Base-by-base conservation (phyloP, 1,140 invertebrate species). In the Cotesia chilonis region DNA sequence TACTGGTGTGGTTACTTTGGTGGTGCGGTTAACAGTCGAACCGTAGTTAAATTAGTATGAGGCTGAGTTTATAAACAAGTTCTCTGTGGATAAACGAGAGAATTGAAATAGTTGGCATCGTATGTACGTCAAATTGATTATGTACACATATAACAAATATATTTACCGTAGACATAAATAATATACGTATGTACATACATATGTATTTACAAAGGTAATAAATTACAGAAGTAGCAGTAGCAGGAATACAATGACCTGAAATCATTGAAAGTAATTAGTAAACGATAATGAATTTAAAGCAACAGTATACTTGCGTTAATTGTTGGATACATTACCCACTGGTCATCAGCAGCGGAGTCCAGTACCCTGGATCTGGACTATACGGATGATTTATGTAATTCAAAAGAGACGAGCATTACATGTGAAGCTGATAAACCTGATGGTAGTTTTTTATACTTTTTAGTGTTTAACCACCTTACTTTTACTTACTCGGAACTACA, bases 401-500 rank as follows among this genome's bases (percentile, higher is more conserved):
- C 51, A 70, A 71, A 74, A 70, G 59, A 68, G 68, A 70, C 71
- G 70, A 81, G 68, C 35, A 14, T 59, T 59, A n/a, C 55, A 63
- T 75, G 74, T 60, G 74, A 70, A 78, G 74, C 76, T 74, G 76
- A 81, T 81, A 77, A 81, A 79, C 74, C 81, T 70, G 54, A 65
- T 54, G 77, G 77, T 47, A 10, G 6, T 10, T 47, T 47, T 47
- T 47, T 47, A 47, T 47, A 47, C 10, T 47, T 47, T 47, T 47
- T 47, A 66, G 68, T 52, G 47, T 51, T 69, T 70, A 76, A 77
- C 68, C 64, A 37, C 72, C 65, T 68, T 38, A 28, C 28, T 28
- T 28, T 28, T 28, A 28, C 28, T 28, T 28, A 28, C 28, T 28
- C 28, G 28, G 1, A 28, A 28, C 28, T 28, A 28, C 28, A 28